Base-by-base conservation (phyloP, 2,113 vertebrate genomes). In the Sitta europaea region DNA sequence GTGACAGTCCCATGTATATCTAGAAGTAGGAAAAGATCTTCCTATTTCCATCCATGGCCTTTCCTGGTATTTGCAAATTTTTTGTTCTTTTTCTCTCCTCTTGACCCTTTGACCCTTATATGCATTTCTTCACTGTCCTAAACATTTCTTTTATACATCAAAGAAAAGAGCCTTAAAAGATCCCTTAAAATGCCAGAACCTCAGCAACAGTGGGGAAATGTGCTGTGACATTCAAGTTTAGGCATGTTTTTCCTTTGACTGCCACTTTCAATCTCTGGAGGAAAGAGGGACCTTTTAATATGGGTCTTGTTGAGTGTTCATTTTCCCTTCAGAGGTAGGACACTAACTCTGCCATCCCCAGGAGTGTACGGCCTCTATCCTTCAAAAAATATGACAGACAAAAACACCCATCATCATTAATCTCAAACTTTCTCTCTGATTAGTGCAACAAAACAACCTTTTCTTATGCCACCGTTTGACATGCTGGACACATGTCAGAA, bases 401-500 rank as follows among this genome's bases (percentile, higher is more conserved):
- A 83, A 89, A 59, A 5, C 89, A 91, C 80, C 68, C 80, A 71
- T 96, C 92, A 76, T 93, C 93, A 72, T 97, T 97, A 94, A 95
- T 97, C 92, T 97, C 94, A 91, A 96, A 96, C 76, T 96, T 94
- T 91, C 82, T 75, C 91, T 97, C 91, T 92, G 96, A 97, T 97
- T 97, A 97, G 92, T 3, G 25, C 96, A 97, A 89, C 92, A 94
- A 95, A 97, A 79, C 94, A 97, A 97, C 91, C 90, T 98, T 98
- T 98, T 96, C 91, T 97, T 96, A 88, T 76, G 82, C 68, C 89
- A 94, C 85, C 12, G 8, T 90, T 97, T 98, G 96, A 98, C 97
- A 90, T 47, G 97, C 96, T 96, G 97, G 98, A 97, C 96, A 75
- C 94, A 78, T 98, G 97, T 98, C 97, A 98, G 96, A 97, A 96